These are phyloP conservation scores for Notodonta ziczac DNA, from an alignment of 2,888 invertebrate genomes.

Conservation along the genomic window DNA sequence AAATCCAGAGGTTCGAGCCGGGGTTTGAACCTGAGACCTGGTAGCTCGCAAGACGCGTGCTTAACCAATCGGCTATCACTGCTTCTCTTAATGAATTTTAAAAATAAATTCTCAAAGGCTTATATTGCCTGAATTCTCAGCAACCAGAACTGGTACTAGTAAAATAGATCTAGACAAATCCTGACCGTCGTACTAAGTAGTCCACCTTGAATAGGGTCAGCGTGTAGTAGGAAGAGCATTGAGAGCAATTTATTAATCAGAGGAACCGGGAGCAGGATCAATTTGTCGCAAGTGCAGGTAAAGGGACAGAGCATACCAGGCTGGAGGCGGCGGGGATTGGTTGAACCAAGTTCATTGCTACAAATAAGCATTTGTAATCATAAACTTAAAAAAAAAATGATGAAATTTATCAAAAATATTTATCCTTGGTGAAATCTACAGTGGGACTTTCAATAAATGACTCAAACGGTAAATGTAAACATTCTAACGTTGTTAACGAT, in stretches of 20 bases:
- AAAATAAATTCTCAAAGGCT: too few relatives aligned
- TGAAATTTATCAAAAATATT: too few relatives aligned
- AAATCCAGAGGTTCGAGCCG: too few relatives aligned
- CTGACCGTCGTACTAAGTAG: slow-evolving; percentile 2
- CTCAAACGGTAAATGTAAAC: neutral
- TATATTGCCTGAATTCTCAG: neutral
- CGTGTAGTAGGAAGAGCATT: slow-evolving; percentile 47
- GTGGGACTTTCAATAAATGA: too few relatives aligned
- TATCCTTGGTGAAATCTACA: too few relatives aligned
- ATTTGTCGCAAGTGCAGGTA: slow-evolving; percentile 29
- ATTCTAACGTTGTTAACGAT: slow-evolving; percentile 1
- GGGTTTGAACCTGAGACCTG: too few relatives aligned
- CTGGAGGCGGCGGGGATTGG: slow-evolving; percentile 26
- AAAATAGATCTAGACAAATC: slow-evolving; percentile 7
- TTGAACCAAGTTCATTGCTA: slow-evolving; percentile 28
- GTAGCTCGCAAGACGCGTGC: too few relatives aligned
- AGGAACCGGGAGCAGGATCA: slow-evolving; percentile 14
- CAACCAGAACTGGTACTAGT: neutral
- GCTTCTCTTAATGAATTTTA: too few relatives aligned
- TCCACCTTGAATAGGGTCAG: slow-evolving; percentile 17
- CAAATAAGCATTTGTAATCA: slow-evolving; percentile 5
- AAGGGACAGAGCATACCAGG: slow-evolving; percentile 24
- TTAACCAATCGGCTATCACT: too few relatives aligned
- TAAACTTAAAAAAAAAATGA: too few relatives aligned
- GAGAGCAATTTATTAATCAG: slow-evolving; percentile 49